phyloP scores from a whole-genome alignment of 2,888 invertebrate species.

The Limnephilus marmoratus region DNA sequence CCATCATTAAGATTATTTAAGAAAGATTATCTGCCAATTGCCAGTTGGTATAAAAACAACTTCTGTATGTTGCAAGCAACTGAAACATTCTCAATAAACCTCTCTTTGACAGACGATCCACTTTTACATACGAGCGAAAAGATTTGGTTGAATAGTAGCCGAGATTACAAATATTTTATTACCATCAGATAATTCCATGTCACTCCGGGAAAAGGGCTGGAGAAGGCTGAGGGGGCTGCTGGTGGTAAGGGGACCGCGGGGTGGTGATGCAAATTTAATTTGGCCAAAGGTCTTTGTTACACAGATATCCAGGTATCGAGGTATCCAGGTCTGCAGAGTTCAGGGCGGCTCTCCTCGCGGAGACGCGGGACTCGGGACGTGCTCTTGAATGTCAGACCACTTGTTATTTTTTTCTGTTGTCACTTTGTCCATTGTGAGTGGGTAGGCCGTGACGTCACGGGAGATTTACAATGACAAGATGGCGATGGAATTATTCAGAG shows the following conservation, averaged over 20 bases:
- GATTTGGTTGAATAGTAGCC: constrained; percentile 13
- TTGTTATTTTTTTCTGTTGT: constrained; percentile 42
- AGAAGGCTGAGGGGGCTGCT: neutral
- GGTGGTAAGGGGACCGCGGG: neutral
- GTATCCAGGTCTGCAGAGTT: neutral
- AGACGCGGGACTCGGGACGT: constrained; percentile 19
- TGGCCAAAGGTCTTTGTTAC: constrained; percentile 22
- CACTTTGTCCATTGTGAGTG: constrained; percentile 46
- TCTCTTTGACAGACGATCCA: constrained; percentile 6
- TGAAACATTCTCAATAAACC: neutral
- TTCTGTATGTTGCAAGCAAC: neutral
- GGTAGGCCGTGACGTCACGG: constrained; percentile 50
- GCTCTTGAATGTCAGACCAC: constrained; percentile 35
- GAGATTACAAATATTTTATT: constrained; percentile 35
- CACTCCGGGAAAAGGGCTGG: constrained; percentile 14
- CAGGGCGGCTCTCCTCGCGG: neutral
- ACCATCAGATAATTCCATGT: constrained; percentile 32
- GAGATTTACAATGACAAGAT: constrained; percentile 50
- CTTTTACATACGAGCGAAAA: neutral
- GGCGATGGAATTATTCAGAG: constrained; percentile 45
- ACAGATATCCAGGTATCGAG: neutral
- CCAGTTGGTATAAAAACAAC: neutral
- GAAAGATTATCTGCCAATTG: neutral
- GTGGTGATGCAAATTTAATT: constrained; percentile 47
- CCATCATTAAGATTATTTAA: constrained; percentile 5